These are phyloP conservation scores for Notechis scutatus DNA, from an alignment of 2,113 vertebrate species.

Conservation along the genomic window DNA sequence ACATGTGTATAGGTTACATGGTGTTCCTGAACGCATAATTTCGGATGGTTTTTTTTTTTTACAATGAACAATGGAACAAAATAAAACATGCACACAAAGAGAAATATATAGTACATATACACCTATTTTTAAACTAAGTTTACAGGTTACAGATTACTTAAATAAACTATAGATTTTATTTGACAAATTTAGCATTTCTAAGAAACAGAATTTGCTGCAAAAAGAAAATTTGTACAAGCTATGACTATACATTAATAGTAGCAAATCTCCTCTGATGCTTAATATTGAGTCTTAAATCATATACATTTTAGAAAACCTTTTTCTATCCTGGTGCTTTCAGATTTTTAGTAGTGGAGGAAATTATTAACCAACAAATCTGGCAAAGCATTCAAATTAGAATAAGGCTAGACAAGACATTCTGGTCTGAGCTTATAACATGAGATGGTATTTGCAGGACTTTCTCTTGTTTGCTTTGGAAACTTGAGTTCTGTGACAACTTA, in stretches of 20 bases:
- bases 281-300: background rate
- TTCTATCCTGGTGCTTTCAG: background rate
- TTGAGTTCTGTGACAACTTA: constrained; percentile 67
- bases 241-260: background rate
- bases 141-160: background rate
- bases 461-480: background rate
- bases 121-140: background rate
- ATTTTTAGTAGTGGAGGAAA: background rate
- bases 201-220: background rate
- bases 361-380: background rate
- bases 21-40: too few relatives aligned
- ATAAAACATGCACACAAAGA: background rate
- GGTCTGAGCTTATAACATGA: background rate
- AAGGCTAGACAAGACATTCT: background rate
- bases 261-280: background rate
- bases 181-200: background rate
- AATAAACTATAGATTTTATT: background rate
- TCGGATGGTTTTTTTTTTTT: too few relatives aligned
- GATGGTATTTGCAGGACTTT: background rate
- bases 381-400: background rate
- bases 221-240: background rate
- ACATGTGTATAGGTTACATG: too few relatives aligned
- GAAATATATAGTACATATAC: background rate
- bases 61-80: background rate
- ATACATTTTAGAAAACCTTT: background rate